Evolutionary conservation across 2,888 invertebrate species (phyloP), one percentile per base, ranked within the genome.

Genomic region (Metopia argyrocephala): DNA sequence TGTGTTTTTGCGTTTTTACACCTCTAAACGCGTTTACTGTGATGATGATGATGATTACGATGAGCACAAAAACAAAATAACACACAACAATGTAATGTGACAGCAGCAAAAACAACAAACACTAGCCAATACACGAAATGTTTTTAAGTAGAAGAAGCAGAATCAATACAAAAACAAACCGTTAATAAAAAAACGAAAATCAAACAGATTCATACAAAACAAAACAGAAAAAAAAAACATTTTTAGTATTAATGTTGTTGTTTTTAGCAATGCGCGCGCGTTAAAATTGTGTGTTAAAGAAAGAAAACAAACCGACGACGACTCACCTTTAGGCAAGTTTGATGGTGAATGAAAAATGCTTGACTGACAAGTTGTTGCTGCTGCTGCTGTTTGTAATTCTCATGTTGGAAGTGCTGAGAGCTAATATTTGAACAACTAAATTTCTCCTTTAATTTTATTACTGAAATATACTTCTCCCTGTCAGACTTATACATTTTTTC

Each of bases 271-370:
- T 83, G 83, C 83, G 83, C 83, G 69, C 65, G 57, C 50, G n/a
- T 52, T 65, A 71, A n/a, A 46, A 7, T 69, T 48, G 21, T 69
- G 46, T 62, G 56, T 50, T 75, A 70, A 38, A 45, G 56, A 15
- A 38, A 52, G 6, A 56, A 27, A 56, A 52, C n/a, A 25, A 56
- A 12, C 38, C 9, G 18, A 66, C 68, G 50, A 69, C 83, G 79
- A 76, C 81, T 82, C 83, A 81, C 79, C 82, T 82, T 75, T 81
- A 76, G 76, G 78, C 83, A 75, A 83, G 81, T 78, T 79, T 79
- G 79, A 83, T 76, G 76, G 76, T 76, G 81, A 83, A 83, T 83
- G 83, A 76, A 64, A 38, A 54, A 62, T 71, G 78, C 78, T 71
- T 78, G 78, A 78, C 66, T 71, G 71, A 59, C 65, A 78, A 54